Evolutionary conservation across 2,113 vertebrate genomes (phyloP), one percentile per base, ranked within the genome.

Genomic region (Peromyscus maniculatus): DNA sequence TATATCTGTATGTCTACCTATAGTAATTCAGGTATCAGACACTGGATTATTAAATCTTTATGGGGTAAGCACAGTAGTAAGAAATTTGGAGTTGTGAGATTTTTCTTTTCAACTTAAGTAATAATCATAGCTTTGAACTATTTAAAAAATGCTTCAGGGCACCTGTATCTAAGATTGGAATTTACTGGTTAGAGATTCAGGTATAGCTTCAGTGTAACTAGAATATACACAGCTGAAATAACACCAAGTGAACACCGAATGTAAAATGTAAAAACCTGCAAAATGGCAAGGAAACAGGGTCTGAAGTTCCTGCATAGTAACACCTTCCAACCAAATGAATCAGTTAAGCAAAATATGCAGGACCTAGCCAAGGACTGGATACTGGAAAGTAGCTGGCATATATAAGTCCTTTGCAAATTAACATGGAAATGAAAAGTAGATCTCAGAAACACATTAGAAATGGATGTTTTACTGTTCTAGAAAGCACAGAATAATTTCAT

Each of bases 101-200:
- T 74, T 57, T 57, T 87, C 24, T 86, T 88, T 79, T 82, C 69
- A 90, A 77, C 80, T 80, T 82, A 95, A 36, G 66, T 91, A 77
- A 93, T 67, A 79, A 82, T 57, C 78, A 19, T 89, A 52, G 31
- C 75, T 89, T 77, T 46, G 64, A 96, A 79, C 72, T 89, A 93
- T 75, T 92, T 93, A 72, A 71, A 90, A 77, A 39, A 39, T 31
- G 4, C 26, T 90, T 75, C 77, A 80, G n/a, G 46, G 52, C 16
- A 93, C 36, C 62, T 97, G 16, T 89, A 92, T 95, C 39, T 93
- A 93, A 97, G 55, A 74, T 80, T 87, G 0, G 94, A 93, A 97
- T 96, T 92, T 66, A 33, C 74, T 91, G 84, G 66, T 22, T 67
- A 21, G 36, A 95, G 66, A 92, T n/a, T 52, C 55, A 88, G 52